phyloP scores from a whole-genome alignment of 2,888 invertebrate species.

The Molanna angustata region DNA sequence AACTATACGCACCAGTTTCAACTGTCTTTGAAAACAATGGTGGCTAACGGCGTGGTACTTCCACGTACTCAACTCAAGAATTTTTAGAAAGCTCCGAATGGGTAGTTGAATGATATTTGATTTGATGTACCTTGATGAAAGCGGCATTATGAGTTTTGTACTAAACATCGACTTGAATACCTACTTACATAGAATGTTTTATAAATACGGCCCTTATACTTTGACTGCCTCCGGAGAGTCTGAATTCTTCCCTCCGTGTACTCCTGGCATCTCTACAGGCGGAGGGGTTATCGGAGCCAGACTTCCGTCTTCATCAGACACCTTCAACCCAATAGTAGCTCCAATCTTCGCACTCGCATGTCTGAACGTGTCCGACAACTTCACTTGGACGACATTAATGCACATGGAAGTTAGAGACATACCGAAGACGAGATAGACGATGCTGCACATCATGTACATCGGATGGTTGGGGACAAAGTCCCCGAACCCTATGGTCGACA shows the following conservation, averaged over 20 bases:
- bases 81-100: no score
- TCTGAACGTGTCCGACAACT: conserved; percentile 75
- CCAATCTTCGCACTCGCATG: conserved; percentile 83
- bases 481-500: conserved; percentile 97
- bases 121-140: no score
- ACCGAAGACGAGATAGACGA: conserved; percentile 91
- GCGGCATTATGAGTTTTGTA: no score
- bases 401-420: conserved; percentile 95
- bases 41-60: no score
- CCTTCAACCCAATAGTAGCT: conserved; percentile 75
- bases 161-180: no score
- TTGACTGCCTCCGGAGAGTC: no score
- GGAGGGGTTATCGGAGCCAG: conserved; percentile 49
- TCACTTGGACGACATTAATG: conserved; percentile 91
- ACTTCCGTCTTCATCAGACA: conserved; percentile 66
- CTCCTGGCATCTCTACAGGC: conserved; percentile 45
- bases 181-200: no score
- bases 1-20: no score
- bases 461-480: conserved; percentile 89
- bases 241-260: conserved; percentile 46
- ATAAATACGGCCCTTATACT: no score
- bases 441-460: conserved; percentile 85
- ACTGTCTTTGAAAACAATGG: no score
- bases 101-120: no score
- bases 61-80: no score